Conservation (phyloP, 2,888 invertebrate genomes). For the Epistrophe grossulariae region DNA sequence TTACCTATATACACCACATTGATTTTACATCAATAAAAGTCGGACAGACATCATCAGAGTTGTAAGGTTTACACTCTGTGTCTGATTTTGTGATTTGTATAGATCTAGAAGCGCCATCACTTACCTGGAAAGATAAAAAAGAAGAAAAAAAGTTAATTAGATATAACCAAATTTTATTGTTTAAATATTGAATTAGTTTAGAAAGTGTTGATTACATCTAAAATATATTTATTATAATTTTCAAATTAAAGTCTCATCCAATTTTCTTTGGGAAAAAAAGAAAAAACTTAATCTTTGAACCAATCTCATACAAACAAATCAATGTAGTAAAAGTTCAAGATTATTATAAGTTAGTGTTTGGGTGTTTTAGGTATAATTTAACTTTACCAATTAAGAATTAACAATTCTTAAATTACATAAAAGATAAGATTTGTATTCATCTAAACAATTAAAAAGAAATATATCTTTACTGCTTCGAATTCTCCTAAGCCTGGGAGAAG, state of each 20-base stretch:
- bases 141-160: constrained; percentile 45
- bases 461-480: too few relatives aligned
- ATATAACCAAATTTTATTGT: not conserved
- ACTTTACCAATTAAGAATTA: too few relatives aligned
- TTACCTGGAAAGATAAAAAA: constrained; percentile 61
- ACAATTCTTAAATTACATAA: too few relatives aligned
- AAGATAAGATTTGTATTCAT: too few relatives aligned
- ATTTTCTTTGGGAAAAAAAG: not conserved
- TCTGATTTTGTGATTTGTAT: not conserved
- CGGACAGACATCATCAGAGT: not conserved
- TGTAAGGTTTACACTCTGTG: not conserved
- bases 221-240: not conserved
- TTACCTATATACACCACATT: constrained; percentile 57
- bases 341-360: too few relatives aligned
- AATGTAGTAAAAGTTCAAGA: too few relatives aligned
- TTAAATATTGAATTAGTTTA: constrained; percentile 4
- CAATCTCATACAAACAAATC: not conserved
- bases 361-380: too few relatives aligned
- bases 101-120: constrained; percentile 17
- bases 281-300: not conserved
- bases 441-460: too few relatives aligned
- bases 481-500: too few relatives aligned
- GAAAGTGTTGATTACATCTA: not conserved
- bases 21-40: constrained; percentile 38
- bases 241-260: not conserved